A percentile compares a stretch with the other conserved stretches of the same genome.
Evolutionary conservation across 2,888 invertebrate genomes (phyloP).

Genomic region (Caenorhabditis zanzibari): DNA sequence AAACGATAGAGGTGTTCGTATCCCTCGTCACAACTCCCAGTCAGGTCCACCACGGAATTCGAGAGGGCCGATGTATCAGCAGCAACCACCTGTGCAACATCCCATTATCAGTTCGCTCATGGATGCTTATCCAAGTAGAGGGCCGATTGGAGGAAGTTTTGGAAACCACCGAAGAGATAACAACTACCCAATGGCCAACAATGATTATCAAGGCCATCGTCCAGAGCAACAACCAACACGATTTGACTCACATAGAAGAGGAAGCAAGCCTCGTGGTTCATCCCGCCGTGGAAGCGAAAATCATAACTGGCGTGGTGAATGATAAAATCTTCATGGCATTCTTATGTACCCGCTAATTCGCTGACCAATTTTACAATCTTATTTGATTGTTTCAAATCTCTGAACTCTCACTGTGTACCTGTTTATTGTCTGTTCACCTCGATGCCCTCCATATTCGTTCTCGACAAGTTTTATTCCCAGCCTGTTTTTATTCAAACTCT

Average conservation of each 20-base stretch:
- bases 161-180: background rate
- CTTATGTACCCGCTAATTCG: background rate
- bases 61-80: background rate
- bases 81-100: no score
- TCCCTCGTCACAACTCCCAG: background rate
- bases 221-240: background rate
- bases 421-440: no score
- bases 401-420: background rate
- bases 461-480: conserved; percentile 1
- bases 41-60: background rate
- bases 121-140: no score
- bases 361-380: background rate
- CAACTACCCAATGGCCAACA: background rate
- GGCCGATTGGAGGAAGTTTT: conserved; percentile 1
- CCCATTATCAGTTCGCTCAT: no score
- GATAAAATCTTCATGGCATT: background rate
- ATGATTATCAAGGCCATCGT: background rate
- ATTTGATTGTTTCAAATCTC: background rate
- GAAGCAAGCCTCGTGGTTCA: background rate
- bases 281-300: background rate
- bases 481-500: background rate
- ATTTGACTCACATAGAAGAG: background rate
- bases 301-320: background rate
- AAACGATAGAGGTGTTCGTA: background rate
- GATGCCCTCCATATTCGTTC: background rate